Conservation (phyloP, 2,113 vertebrate species). For the Gopherus flavomarginatus region DNA sequence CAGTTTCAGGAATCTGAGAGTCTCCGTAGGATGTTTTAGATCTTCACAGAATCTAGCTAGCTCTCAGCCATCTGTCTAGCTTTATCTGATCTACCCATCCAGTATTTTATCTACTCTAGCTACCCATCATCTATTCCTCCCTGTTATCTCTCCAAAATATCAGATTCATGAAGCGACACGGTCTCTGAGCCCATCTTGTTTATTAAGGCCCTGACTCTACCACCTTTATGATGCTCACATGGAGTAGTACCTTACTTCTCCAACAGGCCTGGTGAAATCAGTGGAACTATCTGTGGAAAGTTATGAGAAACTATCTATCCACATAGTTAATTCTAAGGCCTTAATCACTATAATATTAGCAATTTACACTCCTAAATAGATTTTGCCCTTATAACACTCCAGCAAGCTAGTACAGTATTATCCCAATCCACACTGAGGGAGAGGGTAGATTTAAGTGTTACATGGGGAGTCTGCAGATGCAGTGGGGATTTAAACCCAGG, state of each 20-base stretch:
- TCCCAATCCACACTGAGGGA: background rate
- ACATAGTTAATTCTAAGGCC: background rate
- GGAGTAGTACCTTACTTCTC: background rate
- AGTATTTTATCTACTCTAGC: background rate
- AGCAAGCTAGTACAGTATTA: background rate
- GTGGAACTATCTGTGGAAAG: background rate
- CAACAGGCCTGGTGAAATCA: background rate
- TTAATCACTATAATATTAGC: background rate
- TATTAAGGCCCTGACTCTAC: background rate
- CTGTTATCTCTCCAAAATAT: background rate
- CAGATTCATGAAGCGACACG: background rate
- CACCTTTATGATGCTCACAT: background rate
- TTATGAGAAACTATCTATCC: background rate
- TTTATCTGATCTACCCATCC: background rate
- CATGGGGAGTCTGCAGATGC: background rate
- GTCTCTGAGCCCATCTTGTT: background rate
- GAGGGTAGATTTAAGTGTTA: background rate
- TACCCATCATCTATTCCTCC: background rate
- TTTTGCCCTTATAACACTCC: background rate
- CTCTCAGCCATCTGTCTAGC: background rate
- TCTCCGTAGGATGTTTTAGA: background rate
- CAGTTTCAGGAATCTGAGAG: background rate
- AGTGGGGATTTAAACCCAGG: background rate
- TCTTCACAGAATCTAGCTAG: background rate
- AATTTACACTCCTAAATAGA: background rate